phyloP scores from a whole-genome alignment of 2,797 vertebrate genomes.

The Enteromius viviparus region DNA sequence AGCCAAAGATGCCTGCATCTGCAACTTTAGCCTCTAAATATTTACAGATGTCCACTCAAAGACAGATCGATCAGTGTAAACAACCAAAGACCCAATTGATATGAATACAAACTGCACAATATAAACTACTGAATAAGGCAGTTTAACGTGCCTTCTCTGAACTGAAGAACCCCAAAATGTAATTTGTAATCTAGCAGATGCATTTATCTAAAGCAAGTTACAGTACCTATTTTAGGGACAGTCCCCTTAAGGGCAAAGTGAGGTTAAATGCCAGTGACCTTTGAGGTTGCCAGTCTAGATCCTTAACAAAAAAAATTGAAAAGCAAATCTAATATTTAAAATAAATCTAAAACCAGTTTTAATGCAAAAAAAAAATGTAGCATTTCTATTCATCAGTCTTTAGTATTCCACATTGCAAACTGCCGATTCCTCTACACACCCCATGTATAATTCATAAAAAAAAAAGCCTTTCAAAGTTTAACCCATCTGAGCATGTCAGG shows the following conservation, averaged over 20 bases:
- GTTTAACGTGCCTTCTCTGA: background rate
- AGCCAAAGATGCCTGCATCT: constrained; percentile 33
- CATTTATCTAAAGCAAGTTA: background rate
- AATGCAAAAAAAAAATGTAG: background rate
- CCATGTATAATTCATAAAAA: constrained; percentile 19
- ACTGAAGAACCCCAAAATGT: background rate
- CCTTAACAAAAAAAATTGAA: background rate
- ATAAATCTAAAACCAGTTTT: background rate
- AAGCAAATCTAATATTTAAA: background rate
- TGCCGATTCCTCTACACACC: background rate
- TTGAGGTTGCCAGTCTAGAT: background rate
- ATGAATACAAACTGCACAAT: background rate
- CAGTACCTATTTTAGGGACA: background rate
- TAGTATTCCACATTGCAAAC: background rate
- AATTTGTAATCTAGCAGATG: background rate
- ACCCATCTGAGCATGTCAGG: background rate
- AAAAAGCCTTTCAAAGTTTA: background rate
- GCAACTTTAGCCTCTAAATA: constrained; percentile 49
- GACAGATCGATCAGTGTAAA: constrained; percentile 41
- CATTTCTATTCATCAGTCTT: background rate
- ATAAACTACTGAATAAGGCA: background rate
- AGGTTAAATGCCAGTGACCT: constrained; percentile 7
- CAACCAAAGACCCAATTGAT: background rate
- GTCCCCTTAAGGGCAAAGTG: background rate
- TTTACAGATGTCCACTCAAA: constrained; percentile 43